Evolutionary conservation across 2,888 invertebrate species (phyloP).

Genomic region (Zelleria hepariella): DNA sequence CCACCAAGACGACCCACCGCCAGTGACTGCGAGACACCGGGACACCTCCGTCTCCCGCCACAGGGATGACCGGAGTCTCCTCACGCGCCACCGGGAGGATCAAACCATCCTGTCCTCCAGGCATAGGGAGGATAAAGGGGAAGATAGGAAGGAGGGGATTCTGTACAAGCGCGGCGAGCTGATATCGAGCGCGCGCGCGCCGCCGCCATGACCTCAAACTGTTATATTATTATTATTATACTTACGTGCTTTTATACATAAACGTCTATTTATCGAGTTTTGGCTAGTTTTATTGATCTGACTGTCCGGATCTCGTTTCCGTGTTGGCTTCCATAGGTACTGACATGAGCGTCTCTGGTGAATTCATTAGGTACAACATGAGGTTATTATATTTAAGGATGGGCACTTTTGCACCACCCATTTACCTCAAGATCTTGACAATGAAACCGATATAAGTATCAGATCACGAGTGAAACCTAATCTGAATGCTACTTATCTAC

Average conservation of each 20-base stretch:
- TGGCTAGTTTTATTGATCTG: slow-evolving; percentile 6
- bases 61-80: slow-evolving; percentile 22
- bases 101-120: background rate
- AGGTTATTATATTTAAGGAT: no score
- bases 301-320: no score
- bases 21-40: slow-evolving; percentile 2
- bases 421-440: no score
- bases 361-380: no score
- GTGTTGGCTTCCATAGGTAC: no score
- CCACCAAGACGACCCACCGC: slow-evolving; percentile 69
- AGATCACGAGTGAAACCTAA: no score
- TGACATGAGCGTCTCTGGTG: no score
- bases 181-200: slow-evolving; percentile 80
- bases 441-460: no score
- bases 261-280: slow-evolving; percentile 57
- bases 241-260: slow-evolving; percentile 58
- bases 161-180: slow-evolving; percentile 86
- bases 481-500: no score
- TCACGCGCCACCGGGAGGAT: slow-evolving; percentile 17
- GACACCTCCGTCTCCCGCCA: slow-evolving; percentile 46
- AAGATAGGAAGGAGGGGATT: slow-evolving; percentile 26
- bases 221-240: slow-evolving; percentile 9
- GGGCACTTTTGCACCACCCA: no score
- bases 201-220: slow-evolving; percentile 49
- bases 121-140: slow-evolving; percentile 4